Evolutionary conservation across 1,140 invertebrate species (phyloP), one percentile per base, ranked within the genome.

Genomic region (Oedothorax gibbosus): DNA sequence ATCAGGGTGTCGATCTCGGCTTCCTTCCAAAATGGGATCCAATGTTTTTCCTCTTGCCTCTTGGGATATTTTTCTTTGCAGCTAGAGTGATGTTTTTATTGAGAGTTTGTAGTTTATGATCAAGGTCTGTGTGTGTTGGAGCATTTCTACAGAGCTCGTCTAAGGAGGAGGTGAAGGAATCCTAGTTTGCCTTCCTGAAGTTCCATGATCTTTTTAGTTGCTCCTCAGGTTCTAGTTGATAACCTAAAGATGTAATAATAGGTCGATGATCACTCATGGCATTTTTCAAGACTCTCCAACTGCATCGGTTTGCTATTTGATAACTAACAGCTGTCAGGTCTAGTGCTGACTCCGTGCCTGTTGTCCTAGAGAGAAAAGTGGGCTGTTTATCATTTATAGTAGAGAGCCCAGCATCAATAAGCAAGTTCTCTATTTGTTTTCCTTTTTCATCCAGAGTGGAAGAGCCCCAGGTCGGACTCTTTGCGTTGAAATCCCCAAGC

Each of bases 241-340:
- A 7, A 12, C n/a, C 21, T 54, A 73, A 15, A n/a, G 7, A 11
- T 53, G 71, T 54, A 15, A 54, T 73, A 54, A 73, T 73, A n/a
- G 71, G n/a, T n/a, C 71, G 7, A 18, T 73, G 51, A 56, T 54
- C 71, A 56, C 71, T 73, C 14, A 73, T 73, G 7, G 71, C 71
- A 73, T 18, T 73, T 15, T 73, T 18, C 15, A 73, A 56, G 56
- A 53, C 21, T 54, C 21, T 73, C 71, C 71, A 73, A 35, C 18
- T 54, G 12, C 71, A 73, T 14, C 7, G 50, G 21, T 12, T 9
- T 6, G 50, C 12, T 73, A 73, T 9, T 6, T 73, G 50, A 18
- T 73, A 54, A 18, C 71, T 73, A 15, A 73, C 71, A 14, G 71
- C 49, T 73, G 51, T 54, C 10, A 73, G 12, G 21, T 73, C 18